These are phyloP conservation scores for Zoanthus solanderi DNA, from an alignment of 92 coral and sea anemone genomes.

Conservation along the genomic window DNA sequence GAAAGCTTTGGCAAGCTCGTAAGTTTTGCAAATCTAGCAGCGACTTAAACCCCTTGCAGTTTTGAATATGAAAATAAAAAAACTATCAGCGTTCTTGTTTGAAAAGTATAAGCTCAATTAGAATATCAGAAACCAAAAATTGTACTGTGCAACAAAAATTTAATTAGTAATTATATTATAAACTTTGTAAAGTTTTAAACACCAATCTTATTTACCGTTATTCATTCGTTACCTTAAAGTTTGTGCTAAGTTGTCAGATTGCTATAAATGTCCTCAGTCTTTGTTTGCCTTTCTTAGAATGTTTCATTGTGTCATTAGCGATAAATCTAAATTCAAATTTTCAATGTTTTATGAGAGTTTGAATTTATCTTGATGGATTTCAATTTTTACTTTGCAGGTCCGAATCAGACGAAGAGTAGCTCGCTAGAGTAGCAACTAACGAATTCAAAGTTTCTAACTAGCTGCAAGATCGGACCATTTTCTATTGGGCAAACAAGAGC, in stretches of 20 bases:
- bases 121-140: too few relatives aligned
- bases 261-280: too few relatives aligned
- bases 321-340: neutral
- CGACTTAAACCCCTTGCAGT: neutral
- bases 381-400: neutral
- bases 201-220: neutral
- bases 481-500: neutral
- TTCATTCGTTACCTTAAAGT: neutral
- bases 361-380: neutral
- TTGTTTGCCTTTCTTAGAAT: too few relatives aligned
- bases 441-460: neutral
- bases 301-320: neutral
- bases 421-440: neutral
- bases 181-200: too few relatives aligned
- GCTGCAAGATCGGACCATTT: neutral
- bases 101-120: too few relatives aligned
- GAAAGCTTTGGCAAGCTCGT: conserved; percentile 92
- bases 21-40: conserved; percentile 43
- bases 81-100: too few relatives aligned
- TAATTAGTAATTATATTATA: too few relatives aligned
- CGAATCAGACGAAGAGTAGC: conserved; percentile 35
- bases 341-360: neutral
- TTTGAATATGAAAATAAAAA: too few relatives aligned
- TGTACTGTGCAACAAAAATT: too few relatives aligned
- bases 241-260: too few relatives aligned